These are phyloP conservation scores for Drosophila truncata DNA, from an alignment of 1,140 invertebrate species.

Conservation along the genomic window DNA sequence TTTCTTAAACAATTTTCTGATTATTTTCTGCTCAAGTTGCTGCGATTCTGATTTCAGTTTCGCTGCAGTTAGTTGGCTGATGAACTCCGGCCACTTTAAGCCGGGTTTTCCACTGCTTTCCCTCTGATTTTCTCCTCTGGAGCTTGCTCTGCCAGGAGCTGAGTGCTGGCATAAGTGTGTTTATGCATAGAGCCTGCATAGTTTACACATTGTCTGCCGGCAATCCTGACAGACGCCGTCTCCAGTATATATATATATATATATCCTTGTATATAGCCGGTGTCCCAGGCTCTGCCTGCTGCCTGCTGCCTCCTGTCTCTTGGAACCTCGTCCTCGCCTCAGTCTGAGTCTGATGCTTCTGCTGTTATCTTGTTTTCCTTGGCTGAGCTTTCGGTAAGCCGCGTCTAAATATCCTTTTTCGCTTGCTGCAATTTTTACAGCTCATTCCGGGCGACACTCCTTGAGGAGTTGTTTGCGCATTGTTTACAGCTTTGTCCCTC, in stretches of 20 bases:
- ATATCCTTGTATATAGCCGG: not conserved
- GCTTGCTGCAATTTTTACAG: constrained; percentile 60
- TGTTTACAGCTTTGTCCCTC: constrained; percentile 68
- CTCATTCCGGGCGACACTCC: constrained; percentile 74
- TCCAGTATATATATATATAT: constrained; percentile 4
- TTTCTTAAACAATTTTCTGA: not conserved
- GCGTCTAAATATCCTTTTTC: constrained; percentile 72
- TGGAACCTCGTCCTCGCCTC: not conserved
- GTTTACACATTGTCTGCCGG: constrained; percentile 70
- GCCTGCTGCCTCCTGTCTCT: not conserved
- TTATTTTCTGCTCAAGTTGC: not conserved
- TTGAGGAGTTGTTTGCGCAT: constrained; percentile 63
- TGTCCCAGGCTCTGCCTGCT: not conserved
- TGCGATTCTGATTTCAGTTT: not conserved
- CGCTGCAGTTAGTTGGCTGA: not conserved
- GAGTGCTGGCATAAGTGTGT: constrained; percentile 48
- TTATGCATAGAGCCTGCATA: constrained; percentile 51
- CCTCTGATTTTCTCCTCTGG: no score
- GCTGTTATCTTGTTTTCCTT: constrained; percentile 54
- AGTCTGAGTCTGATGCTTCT: not conserved
- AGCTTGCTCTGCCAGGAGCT: constrained; percentile 8
- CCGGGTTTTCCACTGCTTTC: not conserved
- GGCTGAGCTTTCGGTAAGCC: constrained; percentile 66
- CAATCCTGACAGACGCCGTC: constrained; percentile 27
- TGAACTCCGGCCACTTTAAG: constrained; percentile 11